Evolutionary conservation across 2,797 vertebrate species (phyloP).

Genomic region (Morus bassanus): DNA sequence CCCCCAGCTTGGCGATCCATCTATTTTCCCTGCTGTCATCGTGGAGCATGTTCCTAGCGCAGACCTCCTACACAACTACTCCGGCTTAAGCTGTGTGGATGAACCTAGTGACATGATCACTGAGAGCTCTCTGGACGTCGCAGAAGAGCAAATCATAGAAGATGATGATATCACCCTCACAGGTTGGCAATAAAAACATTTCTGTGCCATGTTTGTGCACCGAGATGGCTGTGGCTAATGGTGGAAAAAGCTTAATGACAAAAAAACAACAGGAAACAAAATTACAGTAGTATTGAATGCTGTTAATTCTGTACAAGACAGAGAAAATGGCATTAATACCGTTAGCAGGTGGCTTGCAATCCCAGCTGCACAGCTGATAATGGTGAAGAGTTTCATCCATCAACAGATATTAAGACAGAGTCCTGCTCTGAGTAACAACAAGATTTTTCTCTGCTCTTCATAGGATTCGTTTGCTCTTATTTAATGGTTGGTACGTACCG

Average conservation of each 20-base stretch:
- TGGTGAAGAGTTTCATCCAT: neutral
- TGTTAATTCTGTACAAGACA: neutral
- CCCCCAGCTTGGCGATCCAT: slow-evolving; percentile 82
- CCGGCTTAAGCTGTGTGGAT: slow-evolving; percentile 86
- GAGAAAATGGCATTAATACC: neutral
- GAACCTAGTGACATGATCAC: slow-evolving; percentile 82
- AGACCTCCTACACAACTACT: slow-evolving; percentile 86
- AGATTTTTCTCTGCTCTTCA: neutral
- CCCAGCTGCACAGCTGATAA: neutral
- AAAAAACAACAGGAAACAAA: neutral
- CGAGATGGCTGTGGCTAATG: neutral
- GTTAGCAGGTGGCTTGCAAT: neutral
- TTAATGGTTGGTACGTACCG: neutral
- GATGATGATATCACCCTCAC: slow-evolving; percentile 83
- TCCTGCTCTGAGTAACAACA: neutral
- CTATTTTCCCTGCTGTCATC: slow-evolving; percentile 90
- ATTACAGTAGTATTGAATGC: neutral
- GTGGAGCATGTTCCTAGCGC: slow-evolving; percentile 91
- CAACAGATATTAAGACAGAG: neutral
- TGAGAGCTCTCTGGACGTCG: slow-evolving; percentile 80
- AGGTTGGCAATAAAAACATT: slow-evolving; percentile 75
- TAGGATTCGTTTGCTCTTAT: neutral
- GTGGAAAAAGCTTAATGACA: neutral
- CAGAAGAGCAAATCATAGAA: slow-evolving; percentile 82
- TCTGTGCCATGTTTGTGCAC: neutral